Evolutionary conservation across 2,113 vertebrate species (phyloP).

Genomic region (Forbesichthys agassizii): DNA sequence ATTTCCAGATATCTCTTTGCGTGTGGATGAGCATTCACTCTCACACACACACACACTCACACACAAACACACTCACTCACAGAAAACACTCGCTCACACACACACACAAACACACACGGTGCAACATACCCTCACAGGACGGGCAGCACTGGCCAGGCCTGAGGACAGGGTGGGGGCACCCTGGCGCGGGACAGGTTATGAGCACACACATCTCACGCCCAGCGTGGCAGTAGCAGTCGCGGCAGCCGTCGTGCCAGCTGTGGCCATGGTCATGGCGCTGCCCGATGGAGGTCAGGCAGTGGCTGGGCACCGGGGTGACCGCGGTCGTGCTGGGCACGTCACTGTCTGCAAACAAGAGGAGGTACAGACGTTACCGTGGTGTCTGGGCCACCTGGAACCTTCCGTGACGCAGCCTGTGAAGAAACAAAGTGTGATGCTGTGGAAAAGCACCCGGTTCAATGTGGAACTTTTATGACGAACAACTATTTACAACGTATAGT

Average conservation of each 20-base stretch:
- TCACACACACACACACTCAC: too few species aligned
- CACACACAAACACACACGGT: not conserved
- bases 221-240: constrained; percentile 79
- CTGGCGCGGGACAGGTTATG: constrained; percentile 78
- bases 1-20: not conserved
- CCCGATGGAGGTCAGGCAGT: constrained; percentile 74
- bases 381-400: not conserved
- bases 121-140: constrained; percentile 75
- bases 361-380: constrained; percentile 2
- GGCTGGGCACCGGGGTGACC: constrained; percentile 36
- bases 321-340: constrained; percentile 48
- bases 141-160: constrained; percentile 79
- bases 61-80: too few species aligned
- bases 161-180: constrained; percentile 75
- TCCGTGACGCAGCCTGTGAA: not conserved
- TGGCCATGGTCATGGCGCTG: constrained; percentile 73
- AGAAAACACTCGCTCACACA: too few species aligned
- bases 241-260: constrained; percentile 81
- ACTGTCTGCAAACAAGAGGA: constrained; percentile 61
- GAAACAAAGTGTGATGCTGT: not conserved
- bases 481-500: constrained; percentile 26
- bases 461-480: constrained; percentile 36
- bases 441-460: not conserved
- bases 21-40: not conserved
- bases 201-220: constrained; percentile 82